Evolutionary conservation across 1,140 invertebrate species (phyloP).

Genomic region (Hylaeus anthracinus): DNA sequence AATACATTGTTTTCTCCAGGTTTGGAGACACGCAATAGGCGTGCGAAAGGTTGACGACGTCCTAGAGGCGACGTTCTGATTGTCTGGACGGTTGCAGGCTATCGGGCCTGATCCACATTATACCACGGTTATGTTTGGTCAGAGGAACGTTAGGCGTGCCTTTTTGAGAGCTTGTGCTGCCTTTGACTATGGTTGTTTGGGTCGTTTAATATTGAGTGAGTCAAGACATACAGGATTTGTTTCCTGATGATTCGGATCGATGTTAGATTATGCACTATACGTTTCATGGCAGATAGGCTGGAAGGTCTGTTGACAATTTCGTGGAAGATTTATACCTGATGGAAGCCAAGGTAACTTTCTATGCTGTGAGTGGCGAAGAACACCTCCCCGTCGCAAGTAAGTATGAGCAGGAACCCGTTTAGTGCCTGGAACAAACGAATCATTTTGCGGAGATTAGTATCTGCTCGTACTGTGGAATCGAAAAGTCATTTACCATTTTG

Average conservation of each 20-base stretch:
- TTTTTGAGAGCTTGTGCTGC: no score
- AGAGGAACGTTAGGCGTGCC: no score
- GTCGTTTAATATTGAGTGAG: no score
- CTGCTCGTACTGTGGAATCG: no score
- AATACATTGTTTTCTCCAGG: slow-evolving; percentile 14
- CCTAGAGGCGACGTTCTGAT: neutral
- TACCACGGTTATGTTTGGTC: no score
- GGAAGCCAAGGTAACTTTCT: slow-evolving; percentile 99
- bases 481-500: no score
- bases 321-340: slow-evolving; percentile 90
- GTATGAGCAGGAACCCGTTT: slow-evolving; percentile 99
- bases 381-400: slow-evolving; percentile 99
- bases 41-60: no score
- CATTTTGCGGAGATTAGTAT: neutral
- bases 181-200: no score
- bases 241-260: neutral
- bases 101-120: no score
- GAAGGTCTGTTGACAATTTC: neutral
- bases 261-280: neutral
- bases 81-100: no score
- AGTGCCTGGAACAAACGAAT: slow-evolving; percentile 90
- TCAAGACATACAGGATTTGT: neutral
- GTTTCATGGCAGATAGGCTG: neutral
- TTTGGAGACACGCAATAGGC: slow-evolving; percentile 4
- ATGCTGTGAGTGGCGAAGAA: slow-evolving; percentile 99